Percentiles rank a stretch among this genome's conserved stretches.
These are phyloP conservation scores for Leptinotarsa rubiginosa DNA, from an alignment of 2,888 invertebrate genomes.

Conservation along the genomic window DNA sequence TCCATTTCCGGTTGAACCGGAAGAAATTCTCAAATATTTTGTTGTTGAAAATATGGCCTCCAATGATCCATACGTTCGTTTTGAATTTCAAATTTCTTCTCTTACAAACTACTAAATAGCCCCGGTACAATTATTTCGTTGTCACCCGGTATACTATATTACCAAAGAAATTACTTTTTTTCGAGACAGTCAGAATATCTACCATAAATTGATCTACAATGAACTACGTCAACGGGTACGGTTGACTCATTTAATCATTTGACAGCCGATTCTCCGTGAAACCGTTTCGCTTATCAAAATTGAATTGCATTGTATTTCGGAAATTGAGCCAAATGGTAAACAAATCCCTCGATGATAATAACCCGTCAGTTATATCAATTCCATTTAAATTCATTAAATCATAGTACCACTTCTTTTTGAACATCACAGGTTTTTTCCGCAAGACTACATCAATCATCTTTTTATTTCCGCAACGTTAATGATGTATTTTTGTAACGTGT, in stretches of 20 bases:
- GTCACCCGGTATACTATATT: no score
- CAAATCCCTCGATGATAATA: background rate
- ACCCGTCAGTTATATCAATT: background rate
- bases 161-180: no score
- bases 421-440: no score
- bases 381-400: constrained; percentile 1
- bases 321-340: background rate
- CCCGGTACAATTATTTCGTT: no score
- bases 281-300: background rate
- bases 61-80: no score
- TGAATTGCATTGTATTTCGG: background rate
- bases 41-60: no score
- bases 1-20: no score
- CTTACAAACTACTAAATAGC: no score
- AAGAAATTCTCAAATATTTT: no score
- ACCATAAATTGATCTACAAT: no score
- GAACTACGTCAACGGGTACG: background rate
- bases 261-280: background rate
- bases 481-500: constrained; percentile 9
- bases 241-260: background rate
- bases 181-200: no score
- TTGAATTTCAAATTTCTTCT: no score
- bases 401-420: background rate
- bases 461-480: constrained; percentile 4
- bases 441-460: background rate